phyloP scores from a whole-genome alignment of 2,888 invertebrate species.

The Hemaris fuciformis region DNA sequence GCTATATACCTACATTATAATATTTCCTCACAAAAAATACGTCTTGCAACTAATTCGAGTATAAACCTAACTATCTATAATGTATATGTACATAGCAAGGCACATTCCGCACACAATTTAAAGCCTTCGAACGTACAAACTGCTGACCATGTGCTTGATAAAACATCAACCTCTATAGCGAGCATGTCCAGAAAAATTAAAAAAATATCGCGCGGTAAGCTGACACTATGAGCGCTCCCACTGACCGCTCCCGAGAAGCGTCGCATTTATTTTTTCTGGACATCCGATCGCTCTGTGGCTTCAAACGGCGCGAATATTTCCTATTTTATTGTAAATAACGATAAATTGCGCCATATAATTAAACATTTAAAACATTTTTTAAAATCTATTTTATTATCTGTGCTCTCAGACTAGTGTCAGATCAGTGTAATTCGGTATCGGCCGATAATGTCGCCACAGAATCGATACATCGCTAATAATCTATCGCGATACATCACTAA shows the following conservation, averaged over 20 bases:
- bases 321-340: slow-evolving; percentile 6
- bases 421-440: slow-evolving; percentile 5
- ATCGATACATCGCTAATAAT: slow-evolving; percentile 37
- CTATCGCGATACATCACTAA: slow-evolving; percentile 70
- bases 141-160: slow-evolving; percentile 73
- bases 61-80: slow-evolving; percentile 73
- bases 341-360: slow-evolving; percentile 1
- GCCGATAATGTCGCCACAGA: slow-evolving; percentile 7
- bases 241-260: not conserved
- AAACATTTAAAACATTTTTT: not conserved
- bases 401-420: slow-evolving; percentile 6
- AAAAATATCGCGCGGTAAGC: slow-evolving; percentile 7
- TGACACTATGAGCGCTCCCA: not conserved
- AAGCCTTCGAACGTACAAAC: slow-evolving; percentile 69
- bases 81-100: slow-evolving; percentile 78
- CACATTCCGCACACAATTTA: slow-evolving; percentile 81
- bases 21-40: slow-evolving; percentile 77
- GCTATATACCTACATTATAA: slow-evolving; percentile 67
- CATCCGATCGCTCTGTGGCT: slow-evolving; percentile 1
- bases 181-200: slow-evolving; percentile 52
- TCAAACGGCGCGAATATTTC: not conserved
- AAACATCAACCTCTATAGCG: slow-evolving; percentile 64
- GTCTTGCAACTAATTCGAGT: slow-evolving; percentile 81
- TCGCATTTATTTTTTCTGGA: slow-evolving; percentile 8
- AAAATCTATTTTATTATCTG: not conserved